Percentiles rank a stretch among this genome's conserved stretches.
These are phyloP conservation scores for Euthynnus affinis DNA, from an alignment of 2,797 vertebrate species.

Conservation along the genomic window DNA sequence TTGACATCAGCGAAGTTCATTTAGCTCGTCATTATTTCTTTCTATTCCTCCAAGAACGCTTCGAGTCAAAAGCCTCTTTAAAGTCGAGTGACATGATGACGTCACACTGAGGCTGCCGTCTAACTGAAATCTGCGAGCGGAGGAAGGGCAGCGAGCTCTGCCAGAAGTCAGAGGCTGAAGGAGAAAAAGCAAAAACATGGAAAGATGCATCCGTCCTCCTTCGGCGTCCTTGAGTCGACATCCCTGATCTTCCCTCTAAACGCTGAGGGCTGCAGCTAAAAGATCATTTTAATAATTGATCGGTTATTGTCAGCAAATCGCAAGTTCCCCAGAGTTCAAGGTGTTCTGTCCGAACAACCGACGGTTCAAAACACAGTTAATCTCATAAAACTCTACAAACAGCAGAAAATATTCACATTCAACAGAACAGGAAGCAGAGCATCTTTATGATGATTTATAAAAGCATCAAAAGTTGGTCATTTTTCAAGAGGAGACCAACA, in stretches of 20 bases:
- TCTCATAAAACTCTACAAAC: not conserved
- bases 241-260: too few species aligned
- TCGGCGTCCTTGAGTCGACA: too few species aligned
- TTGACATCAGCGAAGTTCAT: not conserved
- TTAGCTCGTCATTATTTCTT: not conserved
- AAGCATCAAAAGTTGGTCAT: too few species aligned
- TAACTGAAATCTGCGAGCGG: not conserved
- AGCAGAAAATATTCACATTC: too few species aligned
- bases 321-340: too few species aligned
- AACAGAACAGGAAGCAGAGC: too few species aligned
- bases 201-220: not conserved
- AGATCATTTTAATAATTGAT: too few species aligned
- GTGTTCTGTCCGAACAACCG: too few species aligned
- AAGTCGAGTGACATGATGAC: not conserved
- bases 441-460: too few species aligned
- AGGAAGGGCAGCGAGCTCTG: not conserved
- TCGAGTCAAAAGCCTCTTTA: not conserved
- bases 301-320: too few species aligned
- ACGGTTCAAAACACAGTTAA: not conserved
- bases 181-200: not conserved
- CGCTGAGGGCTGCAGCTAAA: too few species aligned
- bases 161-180: not conserved
- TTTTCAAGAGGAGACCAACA: too few species aligned
- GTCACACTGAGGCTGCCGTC: not conserved
- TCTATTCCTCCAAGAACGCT: not conserved